These are phyloP conservation scores for Trissolcus japonicus DNA, from an alignment of 2,888 invertebrate species.

Conservation along the genomic window DNA sequence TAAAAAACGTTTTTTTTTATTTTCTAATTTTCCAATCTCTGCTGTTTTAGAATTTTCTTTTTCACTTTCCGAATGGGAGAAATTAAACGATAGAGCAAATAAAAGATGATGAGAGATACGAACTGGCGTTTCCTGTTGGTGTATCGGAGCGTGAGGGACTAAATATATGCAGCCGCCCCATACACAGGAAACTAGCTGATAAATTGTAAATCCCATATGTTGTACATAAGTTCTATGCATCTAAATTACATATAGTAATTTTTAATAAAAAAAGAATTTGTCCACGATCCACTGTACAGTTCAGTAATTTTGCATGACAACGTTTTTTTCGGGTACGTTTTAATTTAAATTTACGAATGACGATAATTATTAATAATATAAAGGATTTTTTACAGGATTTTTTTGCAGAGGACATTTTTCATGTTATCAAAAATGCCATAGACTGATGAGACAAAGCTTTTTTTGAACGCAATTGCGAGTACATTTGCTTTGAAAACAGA, in stretches of 20 bases:
- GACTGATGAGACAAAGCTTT: no score
- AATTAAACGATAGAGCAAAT: constrained; percentile 12
- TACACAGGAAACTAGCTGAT: constrained; percentile 44
- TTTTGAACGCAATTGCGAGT: no score
- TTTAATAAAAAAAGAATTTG: no score
- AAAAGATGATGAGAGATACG: constrained; percentile 41
- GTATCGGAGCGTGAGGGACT: constrained; percentile 51
- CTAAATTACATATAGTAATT: neutral
- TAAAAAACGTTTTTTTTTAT: neutral
- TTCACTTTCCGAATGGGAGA: neutral
- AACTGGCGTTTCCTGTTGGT: constrained; percentile 44
- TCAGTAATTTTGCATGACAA: no score
- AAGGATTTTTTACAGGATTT: no score
- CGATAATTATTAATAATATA: no score
- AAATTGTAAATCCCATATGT: no score
- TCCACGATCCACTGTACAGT: no score
- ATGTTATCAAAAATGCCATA: neutral
- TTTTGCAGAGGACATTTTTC: neutral
- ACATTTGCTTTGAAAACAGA: no score
- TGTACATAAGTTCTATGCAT: no score
- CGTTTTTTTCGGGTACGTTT: no score
- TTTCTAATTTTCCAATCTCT: neutral
- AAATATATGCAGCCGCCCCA: constrained; percentile 29
- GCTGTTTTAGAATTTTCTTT: neutral
- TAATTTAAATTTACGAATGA: no score